Evolutionary conservation across 2,888 invertebrate species (phyloP).

Genomic region (Papilio elwesi): DNA sequence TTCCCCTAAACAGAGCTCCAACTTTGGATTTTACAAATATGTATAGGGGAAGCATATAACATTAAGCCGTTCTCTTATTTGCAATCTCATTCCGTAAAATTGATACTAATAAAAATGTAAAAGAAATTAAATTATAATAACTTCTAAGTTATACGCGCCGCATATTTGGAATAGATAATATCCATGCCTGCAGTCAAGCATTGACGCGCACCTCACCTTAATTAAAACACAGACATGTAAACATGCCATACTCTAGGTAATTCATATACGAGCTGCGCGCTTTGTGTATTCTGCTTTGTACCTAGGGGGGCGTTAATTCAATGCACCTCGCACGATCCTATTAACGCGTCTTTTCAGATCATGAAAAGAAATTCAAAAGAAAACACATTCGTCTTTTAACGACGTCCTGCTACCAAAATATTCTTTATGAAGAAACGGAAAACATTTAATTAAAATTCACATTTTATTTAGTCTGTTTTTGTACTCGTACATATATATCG

Average conservation of each 20-base stretch:
- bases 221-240: constrained; percentile 14
- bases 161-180: not conserved
- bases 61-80: too few relatives aligned
- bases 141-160: not conserved
- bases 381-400: not conserved
- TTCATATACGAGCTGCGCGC: not conserved
- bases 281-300: constrained; percentile 4
- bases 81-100: too few relatives aligned
- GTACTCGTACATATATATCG: too few relatives aligned
- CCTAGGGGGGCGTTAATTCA: constrained; percentile 5
- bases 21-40: too few relatives aligned
- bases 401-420: not conserved
- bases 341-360: constrained; percentile 15
- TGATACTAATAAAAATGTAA: not conserved
- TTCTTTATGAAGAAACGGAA: not conserved
- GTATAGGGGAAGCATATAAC: too few relatives aligned
- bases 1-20: too few relatives aligned
- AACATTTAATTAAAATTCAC: not conserved
- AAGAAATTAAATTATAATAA: not conserved
- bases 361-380: constrained; percentile 16
- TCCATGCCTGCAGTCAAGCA: not conserved
- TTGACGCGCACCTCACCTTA: not conserved
- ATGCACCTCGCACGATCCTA: constrained; percentile 10
- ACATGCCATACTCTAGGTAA: not conserved
- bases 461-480: too few relatives aligned